Percentiles rank a stretch among this genome's conserved stretches.
These are phyloP conservation scores for Orthosia cruda DNA, from an alignment of 2,888 invertebrate genomes.

Conservation along the genomic window DNA sequence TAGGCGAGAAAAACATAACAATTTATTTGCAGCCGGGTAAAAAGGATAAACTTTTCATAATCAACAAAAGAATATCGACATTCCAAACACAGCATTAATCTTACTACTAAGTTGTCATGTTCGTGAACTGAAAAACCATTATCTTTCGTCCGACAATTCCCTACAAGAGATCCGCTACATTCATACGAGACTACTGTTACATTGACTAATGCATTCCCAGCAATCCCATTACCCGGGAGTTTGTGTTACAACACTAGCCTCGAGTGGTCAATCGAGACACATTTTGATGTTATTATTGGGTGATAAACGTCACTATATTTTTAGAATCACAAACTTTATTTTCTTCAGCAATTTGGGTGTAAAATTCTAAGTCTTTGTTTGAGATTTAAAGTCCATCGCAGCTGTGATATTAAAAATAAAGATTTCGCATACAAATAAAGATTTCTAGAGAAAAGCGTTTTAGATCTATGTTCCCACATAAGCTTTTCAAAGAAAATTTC, in stretches of 20 bases:
- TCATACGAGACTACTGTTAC: conserved; percentile 10
- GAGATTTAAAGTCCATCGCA: conserved; percentile 3
- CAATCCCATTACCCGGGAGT: conserved; percentile 23
- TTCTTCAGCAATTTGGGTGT: conserved; percentile 27
- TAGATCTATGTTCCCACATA: neutral
- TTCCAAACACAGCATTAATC: neutral
- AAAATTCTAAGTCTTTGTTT: conserved; percentile 1
- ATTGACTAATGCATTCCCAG: conserved; percentile 13
- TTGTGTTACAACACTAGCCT: conserved; percentile 38
- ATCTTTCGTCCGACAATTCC: conserved; percentile 1
- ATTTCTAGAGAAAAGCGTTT: neutral
- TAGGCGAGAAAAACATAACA: too few species aligned
- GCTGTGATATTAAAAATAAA: neutral
- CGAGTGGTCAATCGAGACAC: conserved; percentile 55
- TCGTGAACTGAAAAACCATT: conserved; percentile 5
- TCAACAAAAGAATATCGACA: neutral
- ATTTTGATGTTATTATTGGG: conserved; percentile 37
- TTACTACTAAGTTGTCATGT: neutral
- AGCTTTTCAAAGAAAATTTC: neutral
- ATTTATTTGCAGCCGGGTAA: too few species aligned
- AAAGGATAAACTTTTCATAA: neutral
- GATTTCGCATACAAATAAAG: neutral
- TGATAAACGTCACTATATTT: conserved; percentile 53
- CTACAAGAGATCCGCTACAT: neutral
- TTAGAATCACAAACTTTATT: conserved; percentile 37